Conservation (phyloP, 2,888 invertebrate species). For the Gymnocheta viridis region DNA sequence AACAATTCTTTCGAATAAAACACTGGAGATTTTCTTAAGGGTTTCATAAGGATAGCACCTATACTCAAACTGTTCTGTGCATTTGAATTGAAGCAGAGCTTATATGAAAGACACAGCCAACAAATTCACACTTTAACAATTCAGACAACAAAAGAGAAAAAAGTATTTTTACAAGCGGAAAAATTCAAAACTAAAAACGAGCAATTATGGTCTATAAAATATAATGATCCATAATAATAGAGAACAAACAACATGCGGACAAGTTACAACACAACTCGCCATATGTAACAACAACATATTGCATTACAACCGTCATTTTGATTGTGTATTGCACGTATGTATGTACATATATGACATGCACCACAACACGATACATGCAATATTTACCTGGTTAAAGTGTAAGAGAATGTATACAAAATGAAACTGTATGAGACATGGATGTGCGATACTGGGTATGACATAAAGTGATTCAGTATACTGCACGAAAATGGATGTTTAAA, state of each 20-base stretch:
- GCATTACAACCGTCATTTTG: conserved; percentile 41
- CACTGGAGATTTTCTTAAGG: background rate
- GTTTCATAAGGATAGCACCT: conserved; percentile 5
- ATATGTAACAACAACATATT: conserved; percentile 19
- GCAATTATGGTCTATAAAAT: conserved; percentile 81
- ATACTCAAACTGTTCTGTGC: background rate
- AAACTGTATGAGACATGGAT: conserved; percentile 6
- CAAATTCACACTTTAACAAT: conserved; percentile 19
- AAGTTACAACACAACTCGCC: conserved; percentile 14
- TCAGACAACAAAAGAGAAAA: background rate
- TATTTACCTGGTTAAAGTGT: conserved; percentile 20
- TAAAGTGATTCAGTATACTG: conserved; percentile 19
- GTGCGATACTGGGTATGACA: conserved; percentile 11
- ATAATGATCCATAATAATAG: conserved; percentile 82
- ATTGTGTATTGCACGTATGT: background rate
- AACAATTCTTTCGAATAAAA: conserved; percentile 1
- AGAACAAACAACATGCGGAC: conserved; percentile 71
- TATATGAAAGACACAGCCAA: background rate
- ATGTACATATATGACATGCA: conserved; percentile 72
- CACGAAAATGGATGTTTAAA: conserved; percentile 48
- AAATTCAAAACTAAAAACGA: conserved; percentile 59
- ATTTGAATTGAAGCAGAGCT: background rate
- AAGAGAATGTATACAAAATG: conserved; percentile 19
- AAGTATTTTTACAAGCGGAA: conserved; percentile 8
- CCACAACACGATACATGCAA: conserved; percentile 19